Percentiles rank a stretch among this genome's conserved stretches.
These are phyloP conservation scores for Edolisoma coerulescens DNA, from an alignment of 2,113 vertebrate genomes.

Conservation along the genomic window DNA sequence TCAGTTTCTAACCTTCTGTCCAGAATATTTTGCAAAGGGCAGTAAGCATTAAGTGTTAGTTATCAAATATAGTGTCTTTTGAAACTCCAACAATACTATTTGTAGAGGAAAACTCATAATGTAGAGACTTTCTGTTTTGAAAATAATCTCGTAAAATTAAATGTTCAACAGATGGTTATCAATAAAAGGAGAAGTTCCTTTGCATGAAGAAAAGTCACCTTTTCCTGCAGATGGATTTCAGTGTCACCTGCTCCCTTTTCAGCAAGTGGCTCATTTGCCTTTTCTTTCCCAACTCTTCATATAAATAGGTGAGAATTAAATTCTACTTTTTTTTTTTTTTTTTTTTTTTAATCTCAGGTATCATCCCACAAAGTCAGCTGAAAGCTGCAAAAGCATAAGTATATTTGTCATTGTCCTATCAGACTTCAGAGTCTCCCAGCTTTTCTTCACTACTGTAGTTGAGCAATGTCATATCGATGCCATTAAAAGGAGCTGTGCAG, in stretches of 20 bases:
- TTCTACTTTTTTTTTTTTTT: not conserved
- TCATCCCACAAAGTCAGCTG: not conserved
- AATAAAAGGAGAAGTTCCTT: not conserved
- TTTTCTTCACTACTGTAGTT: not conserved
- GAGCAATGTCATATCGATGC: not conserved
- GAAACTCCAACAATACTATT: constrained; percentile 11
- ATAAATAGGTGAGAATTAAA: not conserved
- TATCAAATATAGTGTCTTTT: constrained; percentile 58
- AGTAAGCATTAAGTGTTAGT: constrained; percentile 58
- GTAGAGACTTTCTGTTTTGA: not conserved
- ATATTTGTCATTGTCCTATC: not conserved
- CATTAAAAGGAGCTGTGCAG: not conserved
- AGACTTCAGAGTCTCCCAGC: not conserved
- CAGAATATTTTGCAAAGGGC: constrained; percentile 53
- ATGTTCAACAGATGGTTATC: not conserved
- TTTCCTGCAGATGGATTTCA: not conserved
- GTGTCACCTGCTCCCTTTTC: not conserved
- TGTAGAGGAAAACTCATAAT: not conserved
- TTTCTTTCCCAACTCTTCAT: not conserved
- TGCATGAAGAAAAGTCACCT: not conserved
- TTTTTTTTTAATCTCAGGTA: not conserved
- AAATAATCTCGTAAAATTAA: not conserved
- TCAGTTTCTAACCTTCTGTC: constrained; percentile 63
- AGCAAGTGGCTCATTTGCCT: not conserved
- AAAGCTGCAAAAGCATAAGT: not conserved